phyloP scores from a whole-genome alignment of 2,797 vertebrate genomes.

The Gobio occitaniae region DNA sequence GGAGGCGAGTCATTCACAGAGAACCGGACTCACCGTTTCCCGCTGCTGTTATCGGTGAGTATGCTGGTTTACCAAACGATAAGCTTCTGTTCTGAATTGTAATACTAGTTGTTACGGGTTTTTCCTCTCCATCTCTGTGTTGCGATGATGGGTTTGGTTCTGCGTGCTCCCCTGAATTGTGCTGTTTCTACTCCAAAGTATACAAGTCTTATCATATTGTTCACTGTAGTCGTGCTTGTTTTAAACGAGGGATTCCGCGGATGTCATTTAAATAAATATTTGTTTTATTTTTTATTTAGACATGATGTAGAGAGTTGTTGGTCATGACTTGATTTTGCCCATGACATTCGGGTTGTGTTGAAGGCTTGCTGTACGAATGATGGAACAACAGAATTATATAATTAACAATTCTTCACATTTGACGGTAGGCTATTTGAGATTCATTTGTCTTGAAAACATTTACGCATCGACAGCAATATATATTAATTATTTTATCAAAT shows the following conservation, averaged over 20 bases:
- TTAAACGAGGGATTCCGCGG: neutral
- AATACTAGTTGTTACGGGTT: neutral
- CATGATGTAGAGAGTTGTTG: neutral
- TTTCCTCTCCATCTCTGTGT: constrained; percentile 1
- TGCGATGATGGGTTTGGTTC: constrained; percentile 16
- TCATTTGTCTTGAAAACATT: neutral
- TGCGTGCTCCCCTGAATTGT: constrained; percentile 11
- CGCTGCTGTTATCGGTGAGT: constrained; percentile 73
- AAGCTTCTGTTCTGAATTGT: constrained; percentile 6
- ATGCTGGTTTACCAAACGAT: constrained; percentile 43
- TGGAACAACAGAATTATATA: neutral
- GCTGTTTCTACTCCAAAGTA: neutral
- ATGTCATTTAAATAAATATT: neutral
- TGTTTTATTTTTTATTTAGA: neutral
- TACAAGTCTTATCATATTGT: neutral
- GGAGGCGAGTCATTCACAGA: constrained; percentile 58
- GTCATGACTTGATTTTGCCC: neutral
- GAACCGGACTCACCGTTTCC: constrained; percentile 59
- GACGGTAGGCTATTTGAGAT: neutral
- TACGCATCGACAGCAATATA: neutral
- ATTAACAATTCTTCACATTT: neutral
- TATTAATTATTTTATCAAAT: neutral
- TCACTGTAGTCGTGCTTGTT: neutral
- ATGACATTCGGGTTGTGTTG: neutral
- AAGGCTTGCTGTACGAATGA: neutral